A percentile compares a stretch with the other conserved stretches of the same genome.
Evolutionary conservation across 2,113 vertebrate genomes (phyloP).

Genomic region (Tachysurus vachellii): DNA sequence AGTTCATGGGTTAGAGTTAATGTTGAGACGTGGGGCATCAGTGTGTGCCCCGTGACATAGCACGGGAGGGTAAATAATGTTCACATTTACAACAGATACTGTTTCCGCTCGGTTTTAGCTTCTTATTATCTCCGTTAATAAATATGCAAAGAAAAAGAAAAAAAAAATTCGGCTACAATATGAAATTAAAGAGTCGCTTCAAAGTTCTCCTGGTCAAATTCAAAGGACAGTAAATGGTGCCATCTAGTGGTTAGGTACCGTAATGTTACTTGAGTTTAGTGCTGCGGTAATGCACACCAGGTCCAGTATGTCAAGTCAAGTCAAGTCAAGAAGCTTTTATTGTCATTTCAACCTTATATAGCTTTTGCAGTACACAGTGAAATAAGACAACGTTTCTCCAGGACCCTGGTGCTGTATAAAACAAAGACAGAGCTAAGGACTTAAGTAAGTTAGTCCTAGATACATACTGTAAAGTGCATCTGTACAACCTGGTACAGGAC

Average conservation of each 20-base stretch:
- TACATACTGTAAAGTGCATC: too few relatives aligned
- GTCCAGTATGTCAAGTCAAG: neutral
- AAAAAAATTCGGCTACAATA: too few relatives aligned
- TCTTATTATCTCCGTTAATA: neutral
- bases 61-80: neutral
- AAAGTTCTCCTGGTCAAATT: constrained; percentile 22
- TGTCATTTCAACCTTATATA: too few relatives aligned
- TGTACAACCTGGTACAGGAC: too few relatives aligned
- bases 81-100: neutral
- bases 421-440: too few relatives aligned
- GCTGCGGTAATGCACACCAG: neutral
- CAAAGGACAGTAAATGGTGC: neutral
- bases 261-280: neutral
- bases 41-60: constrained; percentile 28
- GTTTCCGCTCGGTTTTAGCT: neutral
- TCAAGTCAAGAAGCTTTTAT: neutral
- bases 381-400: too few relatives aligned
- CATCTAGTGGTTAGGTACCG: constrained; percentile 1
- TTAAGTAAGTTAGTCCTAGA: too few relatives aligned
- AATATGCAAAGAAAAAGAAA: neutral
- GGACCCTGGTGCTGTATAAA: too few relatives aligned
- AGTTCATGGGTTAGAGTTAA: constrained; percentile 26
- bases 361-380: too few relatives aligned
- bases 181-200: neutral
- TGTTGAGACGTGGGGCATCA: constrained; percentile 1